phyloP scores from a whole-genome alignment of 2,113 vertebrate genomes.

The Plecotus auritus region DNA sequence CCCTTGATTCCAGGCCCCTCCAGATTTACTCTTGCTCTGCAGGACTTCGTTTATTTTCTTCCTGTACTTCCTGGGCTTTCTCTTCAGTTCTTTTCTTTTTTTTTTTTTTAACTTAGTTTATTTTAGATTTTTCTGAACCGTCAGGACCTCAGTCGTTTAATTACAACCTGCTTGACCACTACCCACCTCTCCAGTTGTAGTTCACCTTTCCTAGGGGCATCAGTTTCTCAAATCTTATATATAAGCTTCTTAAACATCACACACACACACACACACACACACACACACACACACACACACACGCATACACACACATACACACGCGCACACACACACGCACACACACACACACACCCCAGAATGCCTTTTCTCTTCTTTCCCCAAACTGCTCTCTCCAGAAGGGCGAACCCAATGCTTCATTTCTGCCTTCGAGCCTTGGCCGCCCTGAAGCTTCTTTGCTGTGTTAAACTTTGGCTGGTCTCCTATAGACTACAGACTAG shows the following conservation, averaged over 20 bases:
- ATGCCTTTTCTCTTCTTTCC: background rate
- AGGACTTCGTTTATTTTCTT: background rate
- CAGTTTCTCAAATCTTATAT: background rate
- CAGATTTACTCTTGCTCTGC: background rate
- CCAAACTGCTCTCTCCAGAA: background rate
- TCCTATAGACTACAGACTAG: background rate
- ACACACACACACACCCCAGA: background rate
- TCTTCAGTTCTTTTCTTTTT: background rate
- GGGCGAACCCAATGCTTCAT: background rate
- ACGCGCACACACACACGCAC: background rate
- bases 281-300: background rate
- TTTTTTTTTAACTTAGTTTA: background rate
- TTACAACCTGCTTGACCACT: background rate
- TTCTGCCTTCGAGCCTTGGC: background rate
- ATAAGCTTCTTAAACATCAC: background rate
- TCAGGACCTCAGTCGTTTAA: background rate
- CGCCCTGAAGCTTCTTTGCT: background rate
- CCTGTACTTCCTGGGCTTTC: background rate
- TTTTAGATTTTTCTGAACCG: background rate
- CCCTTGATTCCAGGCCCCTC: background rate
- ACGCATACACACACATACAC: background rate
- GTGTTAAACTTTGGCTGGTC: conserved; percentile 13
- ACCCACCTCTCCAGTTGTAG: background rate
- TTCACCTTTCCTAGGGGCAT: background rate
- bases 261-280: background rate